A percentile compares a stretch with the other conserved stretches of the same genome.
Conservation (phyloP, 2,113 vertebrate species). For the Sander vitreus region DNA sequence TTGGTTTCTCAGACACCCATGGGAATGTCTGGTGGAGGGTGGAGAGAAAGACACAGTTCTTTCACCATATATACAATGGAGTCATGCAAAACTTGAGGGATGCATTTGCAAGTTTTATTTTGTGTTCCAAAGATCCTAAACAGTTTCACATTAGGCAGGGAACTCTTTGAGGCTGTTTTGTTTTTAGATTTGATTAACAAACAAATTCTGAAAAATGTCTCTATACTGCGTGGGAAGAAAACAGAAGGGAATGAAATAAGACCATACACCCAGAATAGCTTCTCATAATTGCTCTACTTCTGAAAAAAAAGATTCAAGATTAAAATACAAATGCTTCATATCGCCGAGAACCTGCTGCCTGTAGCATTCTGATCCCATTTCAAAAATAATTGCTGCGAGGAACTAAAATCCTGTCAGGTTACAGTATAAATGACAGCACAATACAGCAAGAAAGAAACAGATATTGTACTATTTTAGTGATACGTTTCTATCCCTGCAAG, state of each 20-base stretch:
- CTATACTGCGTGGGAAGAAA: slow-evolving; percentile 10
- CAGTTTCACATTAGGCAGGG: not conserved
- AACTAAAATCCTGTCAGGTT: not conserved
- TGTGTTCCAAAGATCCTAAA: slow-evolving; percentile 1
- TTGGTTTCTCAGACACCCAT: slow-evolving; percentile 52
- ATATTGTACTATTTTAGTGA: not conserved
- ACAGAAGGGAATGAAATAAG: not conserved
- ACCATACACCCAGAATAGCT: slow-evolving; percentile 11
- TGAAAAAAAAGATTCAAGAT: not conserved
- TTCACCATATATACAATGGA: slow-evolving; percentile 19
- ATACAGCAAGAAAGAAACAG: not conserved
- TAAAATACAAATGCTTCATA: not conserved
- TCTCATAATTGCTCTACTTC: not conserved
- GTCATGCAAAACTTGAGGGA: slow-evolving; percentile 5
- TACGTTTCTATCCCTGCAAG: not conserved
- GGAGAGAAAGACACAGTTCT: slow-evolving; percentile 28
- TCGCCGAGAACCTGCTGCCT: not conserved
- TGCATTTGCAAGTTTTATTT: slow-evolving; percentile 18
- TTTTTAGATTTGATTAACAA: slow-evolving; percentile 27
- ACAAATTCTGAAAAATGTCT: slow-evolving; percentile 4
- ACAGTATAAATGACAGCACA: not conserved
- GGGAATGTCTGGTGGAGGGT: slow-evolving; percentile 49
- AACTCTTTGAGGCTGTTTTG: not conserved
- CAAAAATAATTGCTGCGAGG: not conserved
- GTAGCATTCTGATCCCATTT: slow-evolving; percentile 14